A percentile compares a stretch with the other conserved stretches of the same genome.
These are phyloP conservation scores for Lathronympha strigana DNA, from an alignment of 2,888 invertebrate genomes.

Conservation along the genomic window DNA sequence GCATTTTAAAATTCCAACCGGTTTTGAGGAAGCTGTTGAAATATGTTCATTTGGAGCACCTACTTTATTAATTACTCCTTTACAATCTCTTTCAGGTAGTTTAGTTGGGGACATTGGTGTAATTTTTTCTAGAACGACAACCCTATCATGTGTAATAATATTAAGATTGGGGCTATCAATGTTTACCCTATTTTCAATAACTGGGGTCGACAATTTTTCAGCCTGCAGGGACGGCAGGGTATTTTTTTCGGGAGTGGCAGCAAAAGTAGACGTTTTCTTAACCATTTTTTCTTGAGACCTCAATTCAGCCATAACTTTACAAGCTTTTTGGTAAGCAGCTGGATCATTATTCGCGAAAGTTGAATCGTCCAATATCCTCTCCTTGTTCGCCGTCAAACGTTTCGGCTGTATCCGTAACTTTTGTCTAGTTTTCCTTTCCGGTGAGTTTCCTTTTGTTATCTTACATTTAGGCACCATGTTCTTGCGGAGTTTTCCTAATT, in stretches of 20 bases:
- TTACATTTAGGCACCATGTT: constrained; percentile 64
- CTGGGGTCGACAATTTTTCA: background rate
- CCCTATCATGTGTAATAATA: background rate
- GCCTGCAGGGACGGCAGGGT: background rate
- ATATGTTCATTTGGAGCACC: background rate
- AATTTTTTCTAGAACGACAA: background rate
- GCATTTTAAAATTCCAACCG: background rate
- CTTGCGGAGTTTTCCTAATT: constrained; percentile 61
- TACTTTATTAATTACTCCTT: background rate
- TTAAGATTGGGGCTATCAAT: background rate
- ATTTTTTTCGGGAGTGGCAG: constrained; percentile 1
- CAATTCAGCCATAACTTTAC: constrained; percentile 63
- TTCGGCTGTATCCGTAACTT: constrained; percentile 49
- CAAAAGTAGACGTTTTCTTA: background rate
- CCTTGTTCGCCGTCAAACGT: constrained; percentile 42
- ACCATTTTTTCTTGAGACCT: constrained; percentile 52
- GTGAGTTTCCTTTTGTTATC: constrained; percentile 52
- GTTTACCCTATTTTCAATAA: constrained; percentile 1
- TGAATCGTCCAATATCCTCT: constrained; percentile 42
- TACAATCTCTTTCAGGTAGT: background rate
- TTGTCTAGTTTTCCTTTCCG: constrained; percentile 43
- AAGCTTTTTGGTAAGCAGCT: constrained; percentile 66
- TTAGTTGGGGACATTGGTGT: background rate
- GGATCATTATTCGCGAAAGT: constrained; percentile 57
- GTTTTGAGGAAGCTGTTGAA: background rate